phyloP scores from a whole-genome alignment of 1,140 invertebrate species.

The Nephila pilipes region DNA sequence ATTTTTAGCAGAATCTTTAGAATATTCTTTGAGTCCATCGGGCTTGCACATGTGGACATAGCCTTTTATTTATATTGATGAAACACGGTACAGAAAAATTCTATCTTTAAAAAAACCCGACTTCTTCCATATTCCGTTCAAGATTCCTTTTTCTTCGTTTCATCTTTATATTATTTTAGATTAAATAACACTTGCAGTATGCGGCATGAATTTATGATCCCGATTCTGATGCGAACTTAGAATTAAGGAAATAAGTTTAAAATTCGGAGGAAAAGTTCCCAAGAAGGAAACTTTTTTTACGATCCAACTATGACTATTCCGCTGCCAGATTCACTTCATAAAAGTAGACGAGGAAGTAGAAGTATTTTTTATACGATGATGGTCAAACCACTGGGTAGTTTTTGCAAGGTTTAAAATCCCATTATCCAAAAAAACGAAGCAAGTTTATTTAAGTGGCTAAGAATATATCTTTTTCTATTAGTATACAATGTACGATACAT shows the following conservation, averaged over 20 bases:
- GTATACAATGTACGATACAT: no score
- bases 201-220: background rate
- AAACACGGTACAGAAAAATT: no score
- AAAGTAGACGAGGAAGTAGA: background rate
- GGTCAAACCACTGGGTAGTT: background rate
- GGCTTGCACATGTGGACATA: no score
- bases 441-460: background rate
- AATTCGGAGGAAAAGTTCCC: background rate
- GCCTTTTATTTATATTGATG: no score
- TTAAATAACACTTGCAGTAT: slow-evolving; percentile 20
- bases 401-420: background rate
- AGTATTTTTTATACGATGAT: background rate
- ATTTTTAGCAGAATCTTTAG: no score
- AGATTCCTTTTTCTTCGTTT: background rate
- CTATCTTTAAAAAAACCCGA: background rate
- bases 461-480: background rate
- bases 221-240: background rate
- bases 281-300: slow-evolving; percentile 21
- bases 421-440: background rate
- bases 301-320: slow-evolving; percentile 17
- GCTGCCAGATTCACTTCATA: background rate
- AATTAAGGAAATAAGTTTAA: slow-evolving; percentile 21
- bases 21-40: no score
- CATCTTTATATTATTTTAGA: background rate
- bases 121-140: background rate